Evolutionary conservation across 2,113 vertebrate species (phyloP).

Genomic region (Solea solea): DNA sequence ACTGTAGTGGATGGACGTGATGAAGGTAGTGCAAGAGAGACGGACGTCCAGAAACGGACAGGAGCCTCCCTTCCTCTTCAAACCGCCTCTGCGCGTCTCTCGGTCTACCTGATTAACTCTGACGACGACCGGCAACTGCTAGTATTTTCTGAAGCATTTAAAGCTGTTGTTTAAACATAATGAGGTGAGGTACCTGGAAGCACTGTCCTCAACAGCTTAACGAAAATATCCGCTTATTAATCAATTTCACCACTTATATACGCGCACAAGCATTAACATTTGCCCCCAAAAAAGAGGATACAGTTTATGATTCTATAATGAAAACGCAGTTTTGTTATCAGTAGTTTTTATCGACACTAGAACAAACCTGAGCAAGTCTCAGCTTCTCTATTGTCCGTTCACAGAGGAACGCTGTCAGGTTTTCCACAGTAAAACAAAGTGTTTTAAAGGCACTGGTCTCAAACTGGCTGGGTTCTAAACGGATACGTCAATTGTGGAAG

Average conservation of each 20-base stretch:
- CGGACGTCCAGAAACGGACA: constrained; percentile 38
- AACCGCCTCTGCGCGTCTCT: constrained; percentile 36
- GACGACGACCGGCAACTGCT: constrained; percentile 10
- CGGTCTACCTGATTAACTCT: constrained; percentile 41
- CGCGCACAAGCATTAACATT: background rate
- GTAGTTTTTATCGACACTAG: constrained; percentile 11
- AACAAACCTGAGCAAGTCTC: constrained; percentile 38
- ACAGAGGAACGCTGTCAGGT: constrained; percentile 20
- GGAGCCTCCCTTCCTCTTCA: constrained; percentile 53
- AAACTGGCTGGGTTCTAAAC: background rate
- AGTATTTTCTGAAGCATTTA: constrained; percentile 58
- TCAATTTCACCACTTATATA: background rate
- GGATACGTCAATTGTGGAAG: background rate
- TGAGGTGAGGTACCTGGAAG: constrained; percentile 40
- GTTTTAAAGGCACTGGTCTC: background rate
- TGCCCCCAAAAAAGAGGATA: background rate
- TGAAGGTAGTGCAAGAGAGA: constrained; percentile 41
- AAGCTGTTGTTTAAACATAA: constrained; percentile 21
- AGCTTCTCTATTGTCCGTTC: constrained; percentile 58
- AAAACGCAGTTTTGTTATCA: constrained; percentile 2
- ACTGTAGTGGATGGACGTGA: constrained; percentile 70
- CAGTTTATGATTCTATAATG: background rate
- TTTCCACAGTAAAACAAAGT: constrained; percentile 34
- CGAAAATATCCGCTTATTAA: constrained; percentile 3
- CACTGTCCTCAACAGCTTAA: constrained; percentile 23